Conservation (phyloP, 2,888 invertebrate genomes). For the Bhutanitis thaidina region DNA sequence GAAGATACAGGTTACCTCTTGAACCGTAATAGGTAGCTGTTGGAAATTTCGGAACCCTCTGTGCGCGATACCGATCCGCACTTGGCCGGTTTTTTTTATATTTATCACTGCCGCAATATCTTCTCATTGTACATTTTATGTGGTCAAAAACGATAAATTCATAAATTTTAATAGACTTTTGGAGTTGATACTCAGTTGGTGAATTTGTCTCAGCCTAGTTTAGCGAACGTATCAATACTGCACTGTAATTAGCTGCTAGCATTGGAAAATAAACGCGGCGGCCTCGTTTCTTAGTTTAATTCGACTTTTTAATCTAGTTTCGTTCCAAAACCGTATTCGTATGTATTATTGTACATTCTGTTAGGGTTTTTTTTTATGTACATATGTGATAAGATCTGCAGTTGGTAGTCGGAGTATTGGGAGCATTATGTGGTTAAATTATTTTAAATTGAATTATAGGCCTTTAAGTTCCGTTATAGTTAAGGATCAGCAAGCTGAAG, state of each 20-base stretch:
- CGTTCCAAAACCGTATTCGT: slow-evolving; percentile 11
- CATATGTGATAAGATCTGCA: slow-evolving; percentile 8
- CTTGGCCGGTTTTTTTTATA: too few relatives aligned
- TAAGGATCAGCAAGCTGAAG: background rate
- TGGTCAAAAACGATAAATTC: too few relatives aligned
- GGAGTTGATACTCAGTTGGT: too few relatives aligned
- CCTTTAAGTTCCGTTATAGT: background rate
- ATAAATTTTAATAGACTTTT: too few relatives aligned
- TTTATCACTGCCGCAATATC: too few relatives aligned
- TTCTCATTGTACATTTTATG: too few relatives aligned
- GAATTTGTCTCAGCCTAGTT: slow-evolving; percentile 28
- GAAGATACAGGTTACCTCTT: too few relatives aligned
- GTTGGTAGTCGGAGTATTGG: background rate
- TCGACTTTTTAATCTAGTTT: slow-evolving; percentile 40
- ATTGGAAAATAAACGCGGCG: slow-evolving; percentile 56
- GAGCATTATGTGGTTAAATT: background rate
- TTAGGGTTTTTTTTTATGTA: background rate
- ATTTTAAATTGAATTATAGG: background rate
- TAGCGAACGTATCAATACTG: slow-evolving; percentile 25
- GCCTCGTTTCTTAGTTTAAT: slow-evolving; percentile 61
- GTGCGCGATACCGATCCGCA: too few relatives aligned
- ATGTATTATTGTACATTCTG: slow-evolving; percentile 4
- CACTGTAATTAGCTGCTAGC: slow-evolving; percentile 37
- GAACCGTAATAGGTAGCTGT: too few relatives aligned
- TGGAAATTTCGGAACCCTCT: too few relatives aligned